phyloP scores from a whole-genome alignment of 2,888 invertebrate genomes.

The Chrysolina haemoptera region DNA sequence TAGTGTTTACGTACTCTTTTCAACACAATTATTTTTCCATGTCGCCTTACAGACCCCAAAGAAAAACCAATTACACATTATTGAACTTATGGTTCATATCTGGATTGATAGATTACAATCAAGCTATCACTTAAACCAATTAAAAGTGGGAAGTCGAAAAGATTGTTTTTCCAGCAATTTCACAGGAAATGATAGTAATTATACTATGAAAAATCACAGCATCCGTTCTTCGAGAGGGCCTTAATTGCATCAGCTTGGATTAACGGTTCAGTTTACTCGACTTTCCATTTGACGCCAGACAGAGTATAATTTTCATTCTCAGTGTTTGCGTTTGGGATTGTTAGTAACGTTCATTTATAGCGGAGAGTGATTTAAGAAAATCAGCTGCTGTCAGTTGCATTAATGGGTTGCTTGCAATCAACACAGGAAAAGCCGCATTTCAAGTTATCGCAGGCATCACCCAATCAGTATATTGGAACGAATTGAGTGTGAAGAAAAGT shows the following conservation, averaged over 20 bases:
- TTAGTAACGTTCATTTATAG: not conserved
- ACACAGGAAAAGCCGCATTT: not conserved
- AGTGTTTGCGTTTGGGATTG: not conserved
- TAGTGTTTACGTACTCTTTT: too few species aligned
- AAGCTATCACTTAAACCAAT: conserved; percentile 2
- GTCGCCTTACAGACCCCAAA: too few species aligned
- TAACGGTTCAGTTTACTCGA: conserved; percentile 18
- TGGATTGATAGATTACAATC: not conserved
- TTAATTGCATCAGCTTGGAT: conserved; percentile 11
- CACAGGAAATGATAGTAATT: conserved; percentile 13
- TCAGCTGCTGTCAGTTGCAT: conserved; percentile 6
- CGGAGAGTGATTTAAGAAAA: not conserved
- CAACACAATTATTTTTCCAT: too few species aligned
- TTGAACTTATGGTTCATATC: not conserved
- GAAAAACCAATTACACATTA: not conserved
- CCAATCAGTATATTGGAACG: too few species aligned
- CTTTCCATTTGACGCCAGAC: conserved; percentile 3
- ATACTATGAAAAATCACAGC: conserved; percentile 9
- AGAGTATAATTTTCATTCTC: not conserved
- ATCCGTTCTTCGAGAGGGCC: not conserved
- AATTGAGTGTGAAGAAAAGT: too few species aligned
- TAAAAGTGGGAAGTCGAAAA: not conserved
- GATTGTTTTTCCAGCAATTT: conserved; percentile 10
- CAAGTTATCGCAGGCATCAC: not conserved
- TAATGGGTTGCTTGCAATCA: not conserved